phyloP scores from a whole-genome alignment of 30 jellyfish, hydroid and myxozoan species.

The Aurelia aurita region DNA sequence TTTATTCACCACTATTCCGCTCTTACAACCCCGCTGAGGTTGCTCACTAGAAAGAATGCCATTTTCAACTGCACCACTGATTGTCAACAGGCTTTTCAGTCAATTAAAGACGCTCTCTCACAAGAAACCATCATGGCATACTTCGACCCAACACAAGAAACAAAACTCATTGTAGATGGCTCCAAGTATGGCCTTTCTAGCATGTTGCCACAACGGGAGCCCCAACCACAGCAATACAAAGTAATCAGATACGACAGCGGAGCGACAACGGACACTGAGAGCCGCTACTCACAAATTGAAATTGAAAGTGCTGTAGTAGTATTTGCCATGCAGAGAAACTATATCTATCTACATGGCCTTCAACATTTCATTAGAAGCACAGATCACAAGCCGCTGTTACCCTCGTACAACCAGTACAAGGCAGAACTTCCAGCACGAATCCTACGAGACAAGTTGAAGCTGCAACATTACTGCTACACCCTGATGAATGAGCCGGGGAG shows the following conservation, averaged over 20 bases:
- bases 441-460: neutral
- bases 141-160: conserved; percentile 14
- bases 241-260: too few species aligned
- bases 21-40: too few species aligned
- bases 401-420: conserved; percentile 1
- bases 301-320: conserved; percentile 1
- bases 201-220: conserved; percentile 1
- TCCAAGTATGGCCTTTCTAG: neutral
- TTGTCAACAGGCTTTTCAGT: conserved; percentile 35
- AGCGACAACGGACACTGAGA: too few species aligned
- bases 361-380: too few species aligned
- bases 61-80: conserved; percentile 34
- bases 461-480: neutral
- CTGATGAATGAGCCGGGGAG: conserved; percentile 4
- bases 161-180: conserved; percentile 13
- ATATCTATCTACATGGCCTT: neutral
- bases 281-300: too few species aligned
- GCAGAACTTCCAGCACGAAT: neutral
- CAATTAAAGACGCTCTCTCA: conserved; percentile 8
- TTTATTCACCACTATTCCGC: too few species aligned
- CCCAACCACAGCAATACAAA: neutral
- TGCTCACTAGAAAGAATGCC: conserved; percentile 5
- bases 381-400: neutral
- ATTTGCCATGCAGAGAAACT: neutral
- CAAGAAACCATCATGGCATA: conserved; percentile 10